Evolutionary conservation across 1,140 invertebrate species (phyloP).

Genomic region (Trichonephila clavipes): DNA sequence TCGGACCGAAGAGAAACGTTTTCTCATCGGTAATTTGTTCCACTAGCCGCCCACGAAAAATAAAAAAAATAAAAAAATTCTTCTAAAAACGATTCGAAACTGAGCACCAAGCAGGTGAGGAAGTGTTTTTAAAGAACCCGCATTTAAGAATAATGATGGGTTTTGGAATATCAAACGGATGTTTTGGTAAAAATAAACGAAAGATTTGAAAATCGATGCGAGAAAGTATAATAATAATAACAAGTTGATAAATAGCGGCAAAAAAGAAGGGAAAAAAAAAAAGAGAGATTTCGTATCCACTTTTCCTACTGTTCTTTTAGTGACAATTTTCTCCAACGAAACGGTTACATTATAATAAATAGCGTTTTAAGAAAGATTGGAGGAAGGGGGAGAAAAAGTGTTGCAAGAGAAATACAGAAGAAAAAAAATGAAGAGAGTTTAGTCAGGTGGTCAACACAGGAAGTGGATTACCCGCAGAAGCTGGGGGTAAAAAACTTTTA

Average conservation of each 20-base stretch:
- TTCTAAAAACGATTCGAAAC: neutral
- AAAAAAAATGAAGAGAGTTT: neutral
- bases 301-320: neutral
- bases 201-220: constrained; percentile 6
- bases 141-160: constrained; percentile 66
- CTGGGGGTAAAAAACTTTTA: no score
- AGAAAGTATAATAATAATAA: constrained; percentile 29
- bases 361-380: constrained; percentile 1
- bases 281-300: constrained; percentile 22
- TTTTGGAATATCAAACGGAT: constrained; percentile 46
- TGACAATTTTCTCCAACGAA: neutral
- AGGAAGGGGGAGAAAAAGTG: neutral
- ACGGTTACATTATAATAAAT: constrained; percentile 32
- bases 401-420: neutral
- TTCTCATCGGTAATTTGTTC: constrained; percentile 66
- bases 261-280: neutral
- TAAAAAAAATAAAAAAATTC: neutral
- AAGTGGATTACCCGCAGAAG: neutral
- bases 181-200: constrained; percentile 55
- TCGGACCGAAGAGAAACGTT: constrained; percentile 5
- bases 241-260: neutral
- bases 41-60: constrained; percentile 38
- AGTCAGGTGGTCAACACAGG: constrained; percentile 29
- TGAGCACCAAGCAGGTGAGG: constrained; percentile 50
- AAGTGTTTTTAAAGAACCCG: constrained; percentile 23